Evolutionary conservation across 1,140 invertebrate species (phyloP), one percentile per base, ranked within the genome.

Genomic region (Cheumatopsyche charites): DNA sequence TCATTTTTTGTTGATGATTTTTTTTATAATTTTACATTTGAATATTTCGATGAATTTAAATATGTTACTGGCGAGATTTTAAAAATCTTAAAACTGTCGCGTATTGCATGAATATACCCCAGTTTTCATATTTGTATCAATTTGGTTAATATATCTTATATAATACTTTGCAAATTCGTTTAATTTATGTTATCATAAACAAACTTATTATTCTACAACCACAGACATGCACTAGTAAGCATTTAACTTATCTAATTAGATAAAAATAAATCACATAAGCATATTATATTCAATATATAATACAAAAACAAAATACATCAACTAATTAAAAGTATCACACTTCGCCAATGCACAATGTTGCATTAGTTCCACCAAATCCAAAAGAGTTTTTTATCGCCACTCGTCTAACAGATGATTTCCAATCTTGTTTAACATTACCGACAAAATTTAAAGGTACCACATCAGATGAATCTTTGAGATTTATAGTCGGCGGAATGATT

Each of bases 361-460:
- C 95, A 88, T 99, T 99, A 17, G 97, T 98, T 36, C 97, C 98
- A 67, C 97, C 97, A 89, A 99, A 99, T 4, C 97, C 98, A 88
- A 99, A 99, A 12, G 97, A 96, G 85, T 99, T 99, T 83, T 96
- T 98, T 49, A 99, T 81, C n/a, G 95, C 95, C 75, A 96, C 84
- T 79, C 91, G 87, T 78, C 80, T 80, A n/a, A 70, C n/a, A 36
- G 79, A 71, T 43, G 68, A 67, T 25, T 78, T 76, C 93, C 94
- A 95, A 62, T 82, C 78, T 78, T 85, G 81, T 73, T 84, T 82
- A 21, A 77, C 77, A 67, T 89, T 88, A 13, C 87, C 82, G n/a
- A 94, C 90, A 85, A 92, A 90, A 79, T 92, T 90, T 45, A 96
- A 83, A 71, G 87, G 78, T 26, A 86, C 83, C 45, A 86, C 83